Evolutionary conservation across 2,888 invertebrate species (phyloP).

Genomic region (Diploptera punctata): DNA sequence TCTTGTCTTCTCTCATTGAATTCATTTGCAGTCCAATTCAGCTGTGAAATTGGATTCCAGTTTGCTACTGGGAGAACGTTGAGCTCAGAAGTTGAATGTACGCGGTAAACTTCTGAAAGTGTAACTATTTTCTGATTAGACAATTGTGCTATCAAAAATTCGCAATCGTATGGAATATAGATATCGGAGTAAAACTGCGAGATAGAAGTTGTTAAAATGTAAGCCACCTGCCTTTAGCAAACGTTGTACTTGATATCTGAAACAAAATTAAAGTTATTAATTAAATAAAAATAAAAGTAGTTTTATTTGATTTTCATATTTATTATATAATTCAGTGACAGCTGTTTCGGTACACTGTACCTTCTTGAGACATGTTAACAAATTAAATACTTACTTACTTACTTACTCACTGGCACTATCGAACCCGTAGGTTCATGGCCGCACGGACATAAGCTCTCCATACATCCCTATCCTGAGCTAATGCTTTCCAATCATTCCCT

Average conservation of each 20-base stretch:
- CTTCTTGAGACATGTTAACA: too few species aligned
- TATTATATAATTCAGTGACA: too few species aligned
- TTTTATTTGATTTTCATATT: too few species aligned
- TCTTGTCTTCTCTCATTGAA: neutral
- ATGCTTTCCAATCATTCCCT: too few species aligned
- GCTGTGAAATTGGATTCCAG: neutral
- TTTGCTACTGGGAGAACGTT: neutral
- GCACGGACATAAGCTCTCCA: too few species aligned
- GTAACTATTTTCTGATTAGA: neutral
- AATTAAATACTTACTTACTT: too few species aligned
- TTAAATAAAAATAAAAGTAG: too few species aligned
- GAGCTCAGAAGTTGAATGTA: neutral
- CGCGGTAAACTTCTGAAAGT: neutral
- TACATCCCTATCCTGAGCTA: too few species aligned
- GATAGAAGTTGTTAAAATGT: neutral
- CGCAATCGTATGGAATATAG: neutral
- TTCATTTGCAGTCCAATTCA: neutral
- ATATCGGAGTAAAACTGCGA: neutral
- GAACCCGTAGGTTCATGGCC: too few species aligned
- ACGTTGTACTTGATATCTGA: neutral
- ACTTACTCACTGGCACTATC: too few species aligned
- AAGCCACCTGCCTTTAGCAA: neutral
- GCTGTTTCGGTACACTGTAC: too few species aligned
- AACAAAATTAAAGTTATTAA: too few species aligned
- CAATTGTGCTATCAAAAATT: neutral